Conservation (phyloP, 2,113 vertebrate genomes). For the Sciurus niger region DNA sequence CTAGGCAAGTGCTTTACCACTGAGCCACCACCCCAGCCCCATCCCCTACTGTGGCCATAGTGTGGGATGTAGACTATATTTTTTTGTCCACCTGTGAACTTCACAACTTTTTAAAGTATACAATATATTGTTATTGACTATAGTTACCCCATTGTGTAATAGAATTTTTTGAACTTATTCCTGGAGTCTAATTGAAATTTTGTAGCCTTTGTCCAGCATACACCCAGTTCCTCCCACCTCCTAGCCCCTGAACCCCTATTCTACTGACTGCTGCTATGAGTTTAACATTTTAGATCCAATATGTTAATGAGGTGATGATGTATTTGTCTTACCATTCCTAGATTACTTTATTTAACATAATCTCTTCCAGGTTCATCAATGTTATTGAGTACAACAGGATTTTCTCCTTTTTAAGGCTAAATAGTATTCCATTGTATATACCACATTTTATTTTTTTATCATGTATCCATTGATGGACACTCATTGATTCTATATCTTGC, state of each 20-base stretch:
- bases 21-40: too few relatives aligned
- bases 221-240: too few relatives aligned
- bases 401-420: neutral
- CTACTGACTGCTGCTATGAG: neutral
- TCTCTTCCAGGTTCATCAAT: neutral
- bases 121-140: neutral
- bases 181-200: neutral
- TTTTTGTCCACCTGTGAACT: neutral
- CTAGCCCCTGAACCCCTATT: neutral
- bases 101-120: neutral
- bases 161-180: too few relatives aligned
- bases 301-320: neutral
- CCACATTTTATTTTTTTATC: neutral
- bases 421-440: neutral
- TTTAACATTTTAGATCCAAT: neutral
- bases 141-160: neutral
- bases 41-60: neutral
- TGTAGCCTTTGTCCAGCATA: neutral
- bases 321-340: neutral
- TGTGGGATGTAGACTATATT: neutral
- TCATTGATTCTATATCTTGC: neutral
- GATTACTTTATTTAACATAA: neutral
- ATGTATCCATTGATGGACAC: neutral
- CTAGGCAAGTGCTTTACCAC: too few relatives aligned
- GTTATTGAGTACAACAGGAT: neutral